Conservation (phyloP, 1,140 invertebrate species). For the Neodiprion pinetum region DNA sequence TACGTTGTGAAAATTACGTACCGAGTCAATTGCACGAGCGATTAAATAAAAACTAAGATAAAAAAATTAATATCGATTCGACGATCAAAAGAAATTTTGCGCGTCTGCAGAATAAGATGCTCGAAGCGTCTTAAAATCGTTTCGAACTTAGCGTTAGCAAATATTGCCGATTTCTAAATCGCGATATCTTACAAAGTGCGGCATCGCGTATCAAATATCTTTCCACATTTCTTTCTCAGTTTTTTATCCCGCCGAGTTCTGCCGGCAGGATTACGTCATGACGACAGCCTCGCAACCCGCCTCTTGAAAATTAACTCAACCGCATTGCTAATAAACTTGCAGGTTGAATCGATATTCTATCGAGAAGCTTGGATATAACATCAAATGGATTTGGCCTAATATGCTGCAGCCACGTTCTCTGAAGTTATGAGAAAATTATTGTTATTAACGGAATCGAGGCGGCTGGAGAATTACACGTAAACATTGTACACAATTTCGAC, state of each 20-base stretch:
- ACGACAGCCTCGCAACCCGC: not conserved
- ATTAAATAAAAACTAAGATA: no score
- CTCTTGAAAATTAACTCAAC: not conserved
- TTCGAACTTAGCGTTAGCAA: no score
- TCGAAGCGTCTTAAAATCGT: no score
- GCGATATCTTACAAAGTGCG: no score
- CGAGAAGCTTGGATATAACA: not conserved
- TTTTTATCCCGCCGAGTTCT: not conserved
- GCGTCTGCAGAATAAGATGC: no score
- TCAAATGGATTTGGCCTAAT: not conserved
- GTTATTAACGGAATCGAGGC: not conserved
- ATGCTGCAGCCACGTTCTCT: not conserved
- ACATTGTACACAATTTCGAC: no score
- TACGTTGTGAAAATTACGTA: no score
- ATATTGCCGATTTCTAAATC: no score
- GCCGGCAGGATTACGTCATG: not conserved
- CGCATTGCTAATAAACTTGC: constrained; percentile 1
- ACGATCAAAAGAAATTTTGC: no score
- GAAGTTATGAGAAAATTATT: not conserved
- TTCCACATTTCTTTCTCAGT: not conserved
- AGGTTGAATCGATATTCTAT: not conserved
- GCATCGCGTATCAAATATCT: not conserved
- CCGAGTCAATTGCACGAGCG: no score
- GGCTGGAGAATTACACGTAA: not conserved
- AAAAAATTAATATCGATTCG: no score